phyloP scores from a whole-genome alignment of 2,797 vertebrate species.

The Ispidina lecontei region DNA sequence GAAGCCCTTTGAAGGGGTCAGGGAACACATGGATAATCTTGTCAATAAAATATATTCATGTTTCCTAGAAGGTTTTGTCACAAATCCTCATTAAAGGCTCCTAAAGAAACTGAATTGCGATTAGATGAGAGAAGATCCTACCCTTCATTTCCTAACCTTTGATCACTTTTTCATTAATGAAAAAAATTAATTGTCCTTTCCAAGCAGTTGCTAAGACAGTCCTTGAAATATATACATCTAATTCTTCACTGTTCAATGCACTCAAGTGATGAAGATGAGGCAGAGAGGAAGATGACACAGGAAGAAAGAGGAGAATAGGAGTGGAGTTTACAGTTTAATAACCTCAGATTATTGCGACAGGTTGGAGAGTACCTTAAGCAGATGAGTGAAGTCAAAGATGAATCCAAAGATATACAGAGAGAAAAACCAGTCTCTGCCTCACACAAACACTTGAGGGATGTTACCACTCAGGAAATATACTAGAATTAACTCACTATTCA shows the following conservation, averaged over 20 bases:
- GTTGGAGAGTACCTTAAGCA: background rate
- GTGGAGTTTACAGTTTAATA: background rate
- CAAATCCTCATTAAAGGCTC: constrained; percentile 30
- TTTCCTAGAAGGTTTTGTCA: constrained; percentile 19
- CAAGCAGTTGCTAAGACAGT: background rate
- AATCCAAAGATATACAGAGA: background rate
- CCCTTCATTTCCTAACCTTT: background rate
- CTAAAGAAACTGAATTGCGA: constrained; percentile 2
- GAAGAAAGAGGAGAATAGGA: background rate
- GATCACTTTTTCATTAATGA: background rate
- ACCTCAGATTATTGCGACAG: background rate
- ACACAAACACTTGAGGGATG: background rate
- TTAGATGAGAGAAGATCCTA: background rate
- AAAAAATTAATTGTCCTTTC: background rate
- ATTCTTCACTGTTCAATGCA: background rate
- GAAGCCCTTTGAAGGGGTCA: background rate
- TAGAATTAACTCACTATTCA: background rate
- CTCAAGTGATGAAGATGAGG: background rate
- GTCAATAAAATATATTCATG: background rate
- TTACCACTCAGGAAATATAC: background rate
- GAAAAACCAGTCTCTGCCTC: background rate
- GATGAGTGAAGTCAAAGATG: background rate
- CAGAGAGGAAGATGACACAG: background rate
- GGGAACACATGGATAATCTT: background rate
- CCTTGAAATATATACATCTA: background rate